phyloP scores from a whole-genome alignment of 2,797 vertebrate species.

The Acanthornis magna region DNA sequence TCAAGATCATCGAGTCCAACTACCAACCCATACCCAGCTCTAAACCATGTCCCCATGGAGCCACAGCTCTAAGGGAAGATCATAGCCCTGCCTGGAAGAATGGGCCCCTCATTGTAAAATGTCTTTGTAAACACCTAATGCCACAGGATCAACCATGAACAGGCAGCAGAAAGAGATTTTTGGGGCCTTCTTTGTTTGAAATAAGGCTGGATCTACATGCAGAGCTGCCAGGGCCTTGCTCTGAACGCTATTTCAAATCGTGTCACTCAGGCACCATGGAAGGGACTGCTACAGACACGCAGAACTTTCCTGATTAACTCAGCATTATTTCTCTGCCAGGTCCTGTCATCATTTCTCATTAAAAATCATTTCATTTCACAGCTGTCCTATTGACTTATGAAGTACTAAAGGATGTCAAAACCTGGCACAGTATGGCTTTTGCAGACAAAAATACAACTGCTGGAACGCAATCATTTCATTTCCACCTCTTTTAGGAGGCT shows the following conservation, averaged over 20 bases:
- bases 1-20: not conserved
- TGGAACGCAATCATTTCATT: not conserved
- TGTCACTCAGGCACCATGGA: not conserved
- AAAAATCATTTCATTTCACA: not conserved
- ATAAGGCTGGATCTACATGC: not conserved
- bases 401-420: not conserved
- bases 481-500: not conserved
- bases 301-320: constrained; percentile 18
- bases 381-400: constrained; percentile 9
- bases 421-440: not conserved
- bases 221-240: not conserved
- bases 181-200: not conserved
- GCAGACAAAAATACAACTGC: not conserved
- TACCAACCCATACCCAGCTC: not conserved
- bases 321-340: not conserved
- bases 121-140: not conserved
- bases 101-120: rapidly evolving
- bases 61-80: not conserved
- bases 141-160: rapidly evolving
- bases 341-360: constrained; percentile 1
- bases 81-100: not conserved
- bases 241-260: not conserved
- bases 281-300: not conserved
- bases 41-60: not conserved
- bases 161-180: not conserved